Evolutionary conservation across 2,888 invertebrate species (phyloP), one percentile per base, ranked within the genome.

Genomic region (Drosophila vallismaia): DNA sequence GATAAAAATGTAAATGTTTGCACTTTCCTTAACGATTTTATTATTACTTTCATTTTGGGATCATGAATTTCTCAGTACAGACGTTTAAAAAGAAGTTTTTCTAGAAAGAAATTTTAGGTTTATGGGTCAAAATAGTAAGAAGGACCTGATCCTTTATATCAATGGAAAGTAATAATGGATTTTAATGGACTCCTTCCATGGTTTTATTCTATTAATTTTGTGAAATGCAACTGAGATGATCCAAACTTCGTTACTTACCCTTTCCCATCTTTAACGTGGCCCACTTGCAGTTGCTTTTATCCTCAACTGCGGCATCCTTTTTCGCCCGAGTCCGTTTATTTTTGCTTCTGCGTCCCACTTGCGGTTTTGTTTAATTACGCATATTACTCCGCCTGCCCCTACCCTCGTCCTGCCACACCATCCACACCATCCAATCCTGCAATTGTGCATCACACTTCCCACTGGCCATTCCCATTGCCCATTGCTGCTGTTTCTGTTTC

Each of bases 361-460:
- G 83, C 77, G 88, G 86, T 88, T 79, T 80, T 88, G 82, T 82
- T 86, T 86, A 86, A 86, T 88, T 86, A 86, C 84, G 86, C 84
- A 86, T 84, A 80, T 86, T 80, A 75, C 80, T 75, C 58, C 44
- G 71, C 56, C 70, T 49, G 54, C 29, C 40, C 42, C 46, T 40
- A 31, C 19, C 1, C 26, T 8, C 10, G 14, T 19, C 14, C 29
- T 10, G 12, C 53, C n/a, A 1, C 28, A n/a, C n/a, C 36, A n/a
- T 36, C 12, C 60, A 48, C 9, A 24, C 58, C 31, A 38, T 12
- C 24, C 40, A 52, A 45, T 19, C 36, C 58, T 14, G 40, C 40
- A 58, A 31, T 8, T 14, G 14, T 19, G 40, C 40, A 14, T 19
- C 31, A 31, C 29, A 26, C 24, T 45, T n/a, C 33, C 45, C 45